Base-by-base conservation (phyloP, 2,888 invertebrate genomes). In the Phanerotoma sp. region DNA sequence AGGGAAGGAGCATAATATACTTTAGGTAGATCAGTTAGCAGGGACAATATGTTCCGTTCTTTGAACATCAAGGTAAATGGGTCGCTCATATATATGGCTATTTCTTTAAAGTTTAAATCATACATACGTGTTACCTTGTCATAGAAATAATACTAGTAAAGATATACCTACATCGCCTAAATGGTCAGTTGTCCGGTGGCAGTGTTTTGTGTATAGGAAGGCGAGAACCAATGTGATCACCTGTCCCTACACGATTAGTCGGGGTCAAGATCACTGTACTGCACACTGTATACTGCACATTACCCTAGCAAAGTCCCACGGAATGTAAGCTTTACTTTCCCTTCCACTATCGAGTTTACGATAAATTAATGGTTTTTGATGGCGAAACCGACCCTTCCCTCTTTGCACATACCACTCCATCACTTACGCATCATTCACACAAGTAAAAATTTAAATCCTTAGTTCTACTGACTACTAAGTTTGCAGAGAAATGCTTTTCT, bases 281-380 rank as follows among this genome's bases (percentile, higher is more conserved):
- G 52, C 50, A 44, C n/a, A n/a, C n/a, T n/a, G n/a, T n/a, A n/a
- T n/a, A n/a, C n/a, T n/a, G n/a, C n/a, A n/a, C n/a, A n/a, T n/a
- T n/a, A n/a, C n/a, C 48, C 45, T 44, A 37, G 33, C 47, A 41
- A 55, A 58, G 60, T 57, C 62, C 51, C 62, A 60, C 57, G 62
- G 57, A 56, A 54, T 25, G 55, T 28, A n/a, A n/a, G n/a, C n/a
- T n/a, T n/a, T n/a, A n/a, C n/a, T 45, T 32, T 44, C 51, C 49
- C 48, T 56, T 46, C 51, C 56, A 41, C 48, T 16, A n/a, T 56
- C 51, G 59, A 58, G 65, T 73, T 74, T 70, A 69, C 71, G 74
- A 72, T 69, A 68, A 71, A 74, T 74, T 74, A 74, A 74, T 74
- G 72, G 70, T 69, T 73, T 64, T 70, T 58, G 55, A 66, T 41